These are phyloP conservation scores for Lampropteryx suffumata DNA, from an alignment of 2,888 invertebrate genomes.

Conservation along the genomic window DNA sequence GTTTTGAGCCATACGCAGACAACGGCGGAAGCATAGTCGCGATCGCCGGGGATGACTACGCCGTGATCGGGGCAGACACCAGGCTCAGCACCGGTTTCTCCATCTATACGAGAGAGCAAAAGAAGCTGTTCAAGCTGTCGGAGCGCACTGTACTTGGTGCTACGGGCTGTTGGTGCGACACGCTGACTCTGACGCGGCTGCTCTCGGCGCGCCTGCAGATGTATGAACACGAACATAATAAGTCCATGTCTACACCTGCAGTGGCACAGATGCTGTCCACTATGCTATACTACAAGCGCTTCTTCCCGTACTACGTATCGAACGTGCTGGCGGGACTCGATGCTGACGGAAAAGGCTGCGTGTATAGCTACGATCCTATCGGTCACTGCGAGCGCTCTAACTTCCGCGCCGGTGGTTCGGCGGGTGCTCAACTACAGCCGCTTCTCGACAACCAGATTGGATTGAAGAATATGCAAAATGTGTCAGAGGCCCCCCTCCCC, in stretches of 20 bases:
- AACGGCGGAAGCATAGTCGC: slow-evolving; percentile 95
- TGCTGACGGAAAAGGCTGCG: slow-evolving; percentile 95
- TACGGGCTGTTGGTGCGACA: slow-evolving; percentile 99
- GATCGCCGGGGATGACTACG: slow-evolving; percentile 97
- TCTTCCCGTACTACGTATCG: slow-evolving; percentile 99
- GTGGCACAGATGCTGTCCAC: slow-evolving; percentile 98
- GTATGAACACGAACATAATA: slow-evolving; percentile 97
- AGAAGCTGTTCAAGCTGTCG: slow-evolving; percentile 93
- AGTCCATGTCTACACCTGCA: slow-evolving; percentile 95
- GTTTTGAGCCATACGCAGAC: slow-evolving; percentile 80
- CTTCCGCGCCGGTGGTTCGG: slow-evolving; percentile 95
- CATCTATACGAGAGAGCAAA: slow-evolving; percentile 94
- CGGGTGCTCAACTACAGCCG: slow-evolving; percentile 95
- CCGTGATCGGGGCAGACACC: slow-evolving; percentile 97
- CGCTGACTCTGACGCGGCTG: slow-evolving; percentile 93
- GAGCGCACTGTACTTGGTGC: slow-evolving; percentile 94
- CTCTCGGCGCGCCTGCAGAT: slow-evolving; percentile 95
- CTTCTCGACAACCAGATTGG: slow-evolving; percentile 98
- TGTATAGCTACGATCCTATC: slow-evolving; percentile 98
- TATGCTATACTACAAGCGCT: slow-evolving; percentile 97
- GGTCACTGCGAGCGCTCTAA: slow-evolving; percentile 95
- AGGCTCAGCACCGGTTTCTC: slow-evolving; percentile 95
- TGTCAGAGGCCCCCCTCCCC: slow-evolving; percentile 84
- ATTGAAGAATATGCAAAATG: slow-evolving; percentile 92
- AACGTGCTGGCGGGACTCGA: slow-evolving; percentile 97